Evolutionary conservation across 2,888 invertebrate species (phyloP).

Genomic region (Stegana nigrithorax): DNA sequence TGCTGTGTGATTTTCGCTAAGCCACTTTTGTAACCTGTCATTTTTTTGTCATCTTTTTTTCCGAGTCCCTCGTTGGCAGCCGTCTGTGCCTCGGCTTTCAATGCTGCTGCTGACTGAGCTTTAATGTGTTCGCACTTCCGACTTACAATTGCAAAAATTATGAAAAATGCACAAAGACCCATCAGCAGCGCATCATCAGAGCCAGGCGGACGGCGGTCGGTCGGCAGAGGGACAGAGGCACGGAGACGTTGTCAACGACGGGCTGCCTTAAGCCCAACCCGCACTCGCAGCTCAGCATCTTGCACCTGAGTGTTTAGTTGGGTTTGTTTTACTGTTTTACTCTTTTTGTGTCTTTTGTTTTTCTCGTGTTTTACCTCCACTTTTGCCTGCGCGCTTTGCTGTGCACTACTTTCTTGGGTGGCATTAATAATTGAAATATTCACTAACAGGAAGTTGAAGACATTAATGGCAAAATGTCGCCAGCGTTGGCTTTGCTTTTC

Average conservation of each 20-base stretch:
- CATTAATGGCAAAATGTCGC: conserved; percentile 48
- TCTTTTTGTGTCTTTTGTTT: background rate
- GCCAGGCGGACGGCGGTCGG: too few species aligned
- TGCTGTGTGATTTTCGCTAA: conserved; percentile 27
- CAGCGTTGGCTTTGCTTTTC: too few species aligned
- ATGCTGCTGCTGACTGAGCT: conserved; percentile 10
- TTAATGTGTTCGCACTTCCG: conserved; percentile 36
- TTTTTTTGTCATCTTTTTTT: too few species aligned
- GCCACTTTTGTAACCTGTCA: conserved; percentile 32
- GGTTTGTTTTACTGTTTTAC: conserved; percentile 9
- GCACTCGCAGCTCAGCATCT: background rate
- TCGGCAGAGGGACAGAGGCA: too few species aligned
- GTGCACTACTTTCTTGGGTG: conserved; percentile 36
- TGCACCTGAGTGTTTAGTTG: conserved; percentile 5
- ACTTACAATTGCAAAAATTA: conserved; percentile 47
- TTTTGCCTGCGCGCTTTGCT: too few species aligned
- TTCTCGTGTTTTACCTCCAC: too few species aligned
- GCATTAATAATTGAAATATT: conserved; percentile 63
- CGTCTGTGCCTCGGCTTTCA: background rate
- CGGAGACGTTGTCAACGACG: background rate
- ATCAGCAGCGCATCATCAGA: conserved; percentile 38
- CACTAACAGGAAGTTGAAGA: conserved; percentile 63
- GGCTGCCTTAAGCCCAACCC: conserved; percentile 12
- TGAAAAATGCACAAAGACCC: conserved; percentile 55
- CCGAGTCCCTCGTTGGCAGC: too few species aligned